These are phyloP conservation scores for Lymantria monacha DNA, from an alignment of 2,888 invertebrate species.

Conservation along the genomic window DNA sequence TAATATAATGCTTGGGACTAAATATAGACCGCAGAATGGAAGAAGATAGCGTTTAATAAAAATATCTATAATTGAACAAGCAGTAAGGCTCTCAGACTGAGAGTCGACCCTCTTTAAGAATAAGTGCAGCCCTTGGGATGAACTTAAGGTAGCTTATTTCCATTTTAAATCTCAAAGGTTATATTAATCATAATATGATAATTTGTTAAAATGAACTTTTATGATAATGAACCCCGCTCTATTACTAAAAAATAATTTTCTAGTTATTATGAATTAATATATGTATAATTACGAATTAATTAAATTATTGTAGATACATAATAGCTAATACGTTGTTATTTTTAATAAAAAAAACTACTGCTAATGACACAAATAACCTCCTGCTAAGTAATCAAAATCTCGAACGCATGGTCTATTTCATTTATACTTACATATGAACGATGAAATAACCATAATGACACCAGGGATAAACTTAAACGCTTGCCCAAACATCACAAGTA, in stretches of 20 bases:
- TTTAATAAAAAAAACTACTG: too few species aligned
- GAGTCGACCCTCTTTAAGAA: constrained; percentile 69
- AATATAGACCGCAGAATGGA: constrained; percentile 34
- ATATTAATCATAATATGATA: background rate
- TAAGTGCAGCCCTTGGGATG: constrained; percentile 50
- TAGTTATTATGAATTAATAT: too few species aligned
- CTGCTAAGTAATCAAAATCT: too few species aligned
- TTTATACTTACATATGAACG: constrained; percentile 48
- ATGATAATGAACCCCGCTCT: too few species aligned
- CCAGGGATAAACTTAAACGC: constrained; percentile 16
- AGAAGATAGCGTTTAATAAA: constrained; percentile 52
- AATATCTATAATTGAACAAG: constrained; percentile 73
- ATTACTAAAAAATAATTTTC: too few species aligned
- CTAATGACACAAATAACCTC: too few species aligned
- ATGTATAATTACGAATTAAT: too few species aligned
- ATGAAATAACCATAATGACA: constrained; percentile 19
- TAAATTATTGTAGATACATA: too few species aligned
- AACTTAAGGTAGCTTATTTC: constrained; percentile 52
- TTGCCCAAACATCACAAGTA: constrained; percentile 33
- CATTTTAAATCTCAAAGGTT: constrained; percentile 38
- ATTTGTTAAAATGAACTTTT: background rate
- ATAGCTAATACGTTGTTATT: too few species aligned
- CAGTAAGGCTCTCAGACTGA: constrained; percentile 60
- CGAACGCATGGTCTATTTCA: too few species aligned
- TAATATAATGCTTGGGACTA: too few species aligned